Evolutionary conservation across 2,888 invertebrate species (phyloP).

Genomic region (Melipona bicolor): DNA sequence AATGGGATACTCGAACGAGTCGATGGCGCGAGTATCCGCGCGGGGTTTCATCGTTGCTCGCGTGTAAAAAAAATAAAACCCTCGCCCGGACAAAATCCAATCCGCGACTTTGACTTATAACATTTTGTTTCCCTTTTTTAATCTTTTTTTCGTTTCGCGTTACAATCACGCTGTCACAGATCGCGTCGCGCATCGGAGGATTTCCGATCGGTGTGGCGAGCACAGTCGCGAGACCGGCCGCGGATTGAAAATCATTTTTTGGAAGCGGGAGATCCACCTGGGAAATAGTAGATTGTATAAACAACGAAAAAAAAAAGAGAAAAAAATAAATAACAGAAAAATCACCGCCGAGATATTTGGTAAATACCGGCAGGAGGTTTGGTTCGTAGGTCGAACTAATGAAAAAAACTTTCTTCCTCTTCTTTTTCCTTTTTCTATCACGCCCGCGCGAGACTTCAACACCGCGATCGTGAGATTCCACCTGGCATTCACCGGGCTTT

Average conservation of each 20-base stretch:
- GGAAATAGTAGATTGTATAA: slow-evolving; percentile 17
- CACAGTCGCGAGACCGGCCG: not conserved
- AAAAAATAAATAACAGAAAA: not conserved
- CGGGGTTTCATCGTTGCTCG: not conserved
- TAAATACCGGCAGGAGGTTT: not conserved
- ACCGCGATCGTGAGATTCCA: slow-evolving; percentile 24
- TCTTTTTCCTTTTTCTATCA: not conserved
- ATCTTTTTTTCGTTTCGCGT: not conserved
- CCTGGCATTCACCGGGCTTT: slow-evolving; percentile 35
- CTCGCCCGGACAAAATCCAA: slow-evolving; percentile 12
- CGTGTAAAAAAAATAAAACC: not conserved
- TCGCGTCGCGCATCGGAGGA: not conserved
- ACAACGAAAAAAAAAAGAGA: not conserved
- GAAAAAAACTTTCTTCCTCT: slow-evolving; percentile 34
- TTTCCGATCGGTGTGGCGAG: not conserved
- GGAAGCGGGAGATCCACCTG: not conserved
- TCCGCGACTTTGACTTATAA: not conserved
- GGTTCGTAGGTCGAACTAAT: slow-evolving; percentile 49
- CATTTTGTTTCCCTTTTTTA: not conserved
- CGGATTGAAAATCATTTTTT: slow-evolving; percentile 17
- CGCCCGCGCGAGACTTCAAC: slow-evolving; percentile 17
- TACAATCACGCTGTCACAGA: not conserved
- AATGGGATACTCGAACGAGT: not conserved
- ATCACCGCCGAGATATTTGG: not conserved
- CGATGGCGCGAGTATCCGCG: not conserved